These are phyloP conservation scores for Caradrina kadenii DNA, from an alignment of 2,888 invertebrate genomes.

Conservation along the genomic window DNA sequence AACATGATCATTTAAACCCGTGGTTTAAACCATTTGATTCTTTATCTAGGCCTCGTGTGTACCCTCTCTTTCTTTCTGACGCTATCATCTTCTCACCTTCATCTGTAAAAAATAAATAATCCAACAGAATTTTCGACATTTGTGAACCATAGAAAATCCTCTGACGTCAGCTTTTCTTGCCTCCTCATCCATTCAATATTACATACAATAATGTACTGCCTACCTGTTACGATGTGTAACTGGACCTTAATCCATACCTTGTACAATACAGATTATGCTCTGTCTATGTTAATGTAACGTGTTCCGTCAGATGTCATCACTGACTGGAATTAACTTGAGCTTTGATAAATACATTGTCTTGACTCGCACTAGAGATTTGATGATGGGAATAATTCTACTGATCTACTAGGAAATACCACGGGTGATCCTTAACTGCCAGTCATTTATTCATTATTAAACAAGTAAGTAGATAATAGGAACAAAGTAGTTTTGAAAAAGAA, in stretches of 20 bases:
- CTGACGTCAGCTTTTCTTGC: background rate
- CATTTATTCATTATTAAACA: too few species aligned
- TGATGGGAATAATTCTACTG: constrained; percentile 12
- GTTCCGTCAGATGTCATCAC: constrained; percentile 13
- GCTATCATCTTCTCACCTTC: background rate
- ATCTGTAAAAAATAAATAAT: background rate
- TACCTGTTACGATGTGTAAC: too few species aligned
- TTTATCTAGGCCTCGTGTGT: background rate
- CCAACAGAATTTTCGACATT: background rate
- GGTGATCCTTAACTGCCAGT: too few species aligned
- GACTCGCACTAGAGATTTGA: constrained; percentile 11
- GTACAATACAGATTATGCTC: constrained; percentile 5
- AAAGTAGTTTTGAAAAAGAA: too few species aligned
- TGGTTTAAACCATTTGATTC: too few species aligned
- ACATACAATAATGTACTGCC: background rate
- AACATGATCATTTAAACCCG: too few species aligned
- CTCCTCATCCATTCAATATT: background rate
- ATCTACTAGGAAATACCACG: too few species aligned
- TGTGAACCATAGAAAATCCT: background rate
- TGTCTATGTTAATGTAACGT: constrained; percentile 17
- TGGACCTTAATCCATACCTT: background rate
- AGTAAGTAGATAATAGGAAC: too few species aligned
- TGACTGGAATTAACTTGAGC: constrained; percentile 54
- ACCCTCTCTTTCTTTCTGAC: background rate
- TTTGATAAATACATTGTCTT: constrained; percentile 53